A percentile compares a stretch with the other conserved stretches of the same genome.
Evolutionary conservation across 2,113 vertebrate species (phyloP).

Genomic region (Monarcha castaneiventris): DNA sequence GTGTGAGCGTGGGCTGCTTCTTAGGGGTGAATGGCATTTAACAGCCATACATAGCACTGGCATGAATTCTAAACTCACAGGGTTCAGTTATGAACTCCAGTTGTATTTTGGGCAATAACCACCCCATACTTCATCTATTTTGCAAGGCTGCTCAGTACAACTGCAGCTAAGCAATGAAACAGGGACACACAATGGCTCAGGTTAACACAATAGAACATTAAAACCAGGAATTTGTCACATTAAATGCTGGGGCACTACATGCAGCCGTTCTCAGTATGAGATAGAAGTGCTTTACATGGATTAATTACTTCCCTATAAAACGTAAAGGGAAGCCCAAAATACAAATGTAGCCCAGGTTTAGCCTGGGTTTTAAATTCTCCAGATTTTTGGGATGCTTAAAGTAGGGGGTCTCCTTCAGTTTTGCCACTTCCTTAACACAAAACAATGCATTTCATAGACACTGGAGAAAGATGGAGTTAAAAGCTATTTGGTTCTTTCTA

Average conservation of each 20-base stretch:
- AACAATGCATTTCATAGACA: neutral
- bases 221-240: constrained; percentile 27
- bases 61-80: constrained; percentile 27
- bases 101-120: neutral
- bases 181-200: neutral
- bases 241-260: constrained; percentile 42
- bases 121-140: neutral
- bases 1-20: neutral
- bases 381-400: neutral
- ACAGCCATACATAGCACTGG: neutral
- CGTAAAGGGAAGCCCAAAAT: neutral
- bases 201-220: constrained; percentile 39
- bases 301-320: constrained; percentile 38
- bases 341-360: neutral
- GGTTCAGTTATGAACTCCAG: neutral
- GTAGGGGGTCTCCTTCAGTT: neutral
- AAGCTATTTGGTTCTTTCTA: neutral
- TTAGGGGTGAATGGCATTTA: constrained; percentile 8
- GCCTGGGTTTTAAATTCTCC: neutral
- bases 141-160: neutral
- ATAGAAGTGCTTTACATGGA: neutral
- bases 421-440: neutral
- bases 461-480: neutral
- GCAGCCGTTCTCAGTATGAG: constrained; percentile 20
- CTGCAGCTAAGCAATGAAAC: neutral